Base-by-base conservation (phyloP, 2,888 invertebrate species). In the Mimumesa dahlbomi region DNA sequence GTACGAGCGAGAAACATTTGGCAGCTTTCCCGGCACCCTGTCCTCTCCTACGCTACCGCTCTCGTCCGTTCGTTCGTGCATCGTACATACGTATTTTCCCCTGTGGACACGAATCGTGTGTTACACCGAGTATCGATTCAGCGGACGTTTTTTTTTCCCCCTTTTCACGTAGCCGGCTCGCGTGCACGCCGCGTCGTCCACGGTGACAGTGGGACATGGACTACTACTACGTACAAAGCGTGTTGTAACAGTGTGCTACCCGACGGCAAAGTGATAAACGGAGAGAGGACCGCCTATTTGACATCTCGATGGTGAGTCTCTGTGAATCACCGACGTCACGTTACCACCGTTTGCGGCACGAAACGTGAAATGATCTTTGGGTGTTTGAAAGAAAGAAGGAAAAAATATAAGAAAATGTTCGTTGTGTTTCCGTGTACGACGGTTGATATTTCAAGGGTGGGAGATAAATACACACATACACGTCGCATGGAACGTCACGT, bases 261-360 rank as follows among this genome's bases (percentile, higher is more conserved):
- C n/a, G 43, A 29, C 50, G 14, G 48, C 13, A n/a, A 25, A 29
- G 34, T 45, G 29, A 14, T 31, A 34, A 16, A 59, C 72, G 59
- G 43, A 58, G 61, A 62, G 59, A 53, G 52, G 36, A 64, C 54
- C 57, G 54, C 46, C 52, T 61, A 58, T 48, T 59, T 46, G 42
- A 40, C 56, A 69, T 61, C 57, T 64, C 69, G 59, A 76, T 76
- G 76, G 76, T 76, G 63, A 76, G 76, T 66, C 19, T 66, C 19
- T 34, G 49, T 45, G 34, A 62, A 64, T 75, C 54, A 45, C 3
- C 49, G 16, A 49, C 62, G 67, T 62, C 54, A 57, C 46, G 50
- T 38, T 25, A 21, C 29, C n/a, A n/a, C n/a, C n/a, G n/a, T n/a
- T n/a, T n/a, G n/a, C n/a, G n/a, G n/a, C n/a, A n/a, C n/a, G n/a